Conservation (phyloP, 2,888 invertebrate genomes). For the Athalia circularis region DNA sequence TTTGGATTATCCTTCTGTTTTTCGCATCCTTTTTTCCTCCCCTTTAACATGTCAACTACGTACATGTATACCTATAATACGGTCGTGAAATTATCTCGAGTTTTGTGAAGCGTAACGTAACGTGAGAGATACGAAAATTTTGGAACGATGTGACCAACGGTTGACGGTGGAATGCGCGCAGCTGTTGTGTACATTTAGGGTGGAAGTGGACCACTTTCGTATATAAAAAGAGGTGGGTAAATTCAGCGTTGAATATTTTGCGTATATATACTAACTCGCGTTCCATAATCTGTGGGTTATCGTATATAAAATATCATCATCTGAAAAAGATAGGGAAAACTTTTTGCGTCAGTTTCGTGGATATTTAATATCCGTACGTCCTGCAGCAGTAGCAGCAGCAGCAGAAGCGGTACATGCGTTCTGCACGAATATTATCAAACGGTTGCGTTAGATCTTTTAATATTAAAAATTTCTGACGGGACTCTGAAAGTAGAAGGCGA, state of each 20-base stretch:
- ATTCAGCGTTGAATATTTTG: constrained; percentile 5
- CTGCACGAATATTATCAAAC: constrained; percentile 15
- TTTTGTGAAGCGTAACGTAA: constrained; percentile 9
- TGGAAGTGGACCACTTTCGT: not conserved
- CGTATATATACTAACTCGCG: not conserved
- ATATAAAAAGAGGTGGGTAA: not conserved
- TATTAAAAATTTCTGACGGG: constrained; percentile 38
- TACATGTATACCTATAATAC: not conserved
- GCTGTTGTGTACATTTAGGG: not conserved
- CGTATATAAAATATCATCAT: not conserved
- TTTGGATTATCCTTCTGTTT: no score
- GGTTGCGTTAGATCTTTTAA: constrained; percentile 29
- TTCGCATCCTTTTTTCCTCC: no score
- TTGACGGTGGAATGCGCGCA: not conserved
- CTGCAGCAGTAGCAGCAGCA: not conserved
- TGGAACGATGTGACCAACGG: not conserved
- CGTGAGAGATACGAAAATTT: constrained; percentile 6
- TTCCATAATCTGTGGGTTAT: no score
- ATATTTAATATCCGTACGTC: constrained; percentile 37
- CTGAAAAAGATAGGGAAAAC: constrained; percentile 9
- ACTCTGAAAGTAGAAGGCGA: constrained; percentile 6
- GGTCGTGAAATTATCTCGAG: not conserved
- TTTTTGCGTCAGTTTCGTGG: constrained; percentile 29
- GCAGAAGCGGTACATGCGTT: not conserved
- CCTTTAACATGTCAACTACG: no score